Base-by-base conservation (phyloP, 1,140 invertebrate species). In the Hylyphantes graminicola region DNA sequence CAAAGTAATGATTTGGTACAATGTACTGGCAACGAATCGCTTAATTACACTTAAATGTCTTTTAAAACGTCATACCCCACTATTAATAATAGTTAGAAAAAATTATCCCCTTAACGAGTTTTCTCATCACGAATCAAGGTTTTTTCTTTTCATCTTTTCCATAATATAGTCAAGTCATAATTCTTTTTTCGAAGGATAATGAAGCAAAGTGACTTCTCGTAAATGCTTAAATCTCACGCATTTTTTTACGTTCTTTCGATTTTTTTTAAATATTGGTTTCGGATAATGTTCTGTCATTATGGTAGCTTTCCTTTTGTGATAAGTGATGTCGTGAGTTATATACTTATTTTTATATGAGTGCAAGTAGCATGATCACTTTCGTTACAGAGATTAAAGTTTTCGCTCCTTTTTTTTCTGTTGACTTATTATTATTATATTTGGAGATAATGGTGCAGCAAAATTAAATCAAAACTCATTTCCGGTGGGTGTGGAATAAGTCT, bases 51-150 rank as follows among this genome's bases (percentile, higher is more conserved):
- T 57, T 74, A 74, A 74, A 74, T 74, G 59, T 74, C 72, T 74
- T 74, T 74, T 74, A 74, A 74, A 74, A 74, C 35, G 19, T 55
- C 54, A 13, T 59, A 35, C 72, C 72, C 54, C 35, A 35, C 72
- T 74, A 74, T 74, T 74, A 74, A 74, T 74, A 74, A 74, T 74
- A 74, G 72, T 74, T 74, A 74, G 17, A 74, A 74, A 74, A 74
- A 74, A 74, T 59, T 59, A 21, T 35, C 54, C 72, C 72, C 72
- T 74, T 74, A 74, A 74, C 72, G 72, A 74, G 72, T 74, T 74
- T 17, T 53, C 54, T 74, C 72, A 35, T 74, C 72, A 74, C 72
- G 72, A 74, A 59, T 72, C 68, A 74, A 59, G 15, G 12, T 61
- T 59, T 65, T 59, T 57, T 59, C 21, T 74, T 48, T 70, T 70